Evolutionary conservation across 2,113 vertebrate species (phyloP), one percentile per base, ranked within the genome.

Genomic region (Ctenomys sociabilis): DNA sequence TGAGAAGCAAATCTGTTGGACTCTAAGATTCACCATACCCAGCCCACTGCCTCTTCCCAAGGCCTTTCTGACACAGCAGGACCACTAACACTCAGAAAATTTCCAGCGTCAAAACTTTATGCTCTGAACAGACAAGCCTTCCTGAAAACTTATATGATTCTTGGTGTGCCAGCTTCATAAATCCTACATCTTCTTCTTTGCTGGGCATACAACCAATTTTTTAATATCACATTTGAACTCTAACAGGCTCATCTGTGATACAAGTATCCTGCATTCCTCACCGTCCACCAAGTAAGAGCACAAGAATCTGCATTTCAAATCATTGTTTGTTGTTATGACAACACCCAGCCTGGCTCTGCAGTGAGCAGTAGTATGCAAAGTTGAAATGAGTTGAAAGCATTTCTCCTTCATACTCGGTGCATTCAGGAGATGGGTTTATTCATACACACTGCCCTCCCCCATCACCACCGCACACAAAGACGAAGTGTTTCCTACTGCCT

Each of bases 291-390:
- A 94, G 63, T 88, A 40, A 92, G 97, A 96, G 96, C 96, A n/a
- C 88, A 95, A 92, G 96, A 98, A 98, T 98, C 97, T 98, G 98
- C 98, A 98, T 98, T 98, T 98, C 98, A 98, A 98, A 98, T 98
- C 93, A 54, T 32, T 92, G 45, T 98, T 98, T 98, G 98, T 98
- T 98, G 98, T 98, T 98, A 98, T 98, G 98, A 98, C 98, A 98
- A 98, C 98, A 97, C 97, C 14, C 26, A 49, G 92, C 94, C 75
- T 40, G 85, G 91, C 94, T 98, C 83, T 93, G 88, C 95, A 93
- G 89, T 80, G 93, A 26, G 94, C 95, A 88, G 96, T 28, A 32
- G 83, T 63, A 73, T 90, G 94, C 43, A 73, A 95, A 82, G 86
- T 86, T 95, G 85, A 77, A 75, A 45, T 7, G 0, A 94, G 94